phyloP scores from a whole-genome alignment of 2,888 invertebrate species.

The Punctoribates punctum region DNA sequence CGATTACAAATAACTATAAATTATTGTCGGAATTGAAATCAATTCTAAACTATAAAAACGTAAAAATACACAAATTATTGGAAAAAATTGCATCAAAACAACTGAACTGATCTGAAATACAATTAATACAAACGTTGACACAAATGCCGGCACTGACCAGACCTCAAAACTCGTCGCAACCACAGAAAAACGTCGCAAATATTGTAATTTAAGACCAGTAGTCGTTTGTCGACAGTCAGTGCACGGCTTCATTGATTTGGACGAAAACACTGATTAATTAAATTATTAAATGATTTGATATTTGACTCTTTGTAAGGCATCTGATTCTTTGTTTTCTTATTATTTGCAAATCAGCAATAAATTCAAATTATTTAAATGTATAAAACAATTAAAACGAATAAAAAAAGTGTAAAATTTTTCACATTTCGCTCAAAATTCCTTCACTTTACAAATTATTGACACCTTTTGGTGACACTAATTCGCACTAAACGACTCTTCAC shows the following conservation, averaged over 20 bases:
- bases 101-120: background rate
- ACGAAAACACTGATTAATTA: background rate
- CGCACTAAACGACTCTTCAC: too few relatives aligned
- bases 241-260: background rate
- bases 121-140: constrained; percentile 5
- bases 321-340: constrained; percentile 27
- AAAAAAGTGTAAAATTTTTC: constrained; percentile 30
- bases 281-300: constrained; percentile 4
- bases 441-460: too few relatives aligned
- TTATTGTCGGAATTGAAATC: constrained; percentile 1
- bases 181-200: constrained; percentile 25
- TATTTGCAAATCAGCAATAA: constrained; percentile 37
- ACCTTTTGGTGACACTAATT: too few relatives aligned
- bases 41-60: background rate
- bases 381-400: constrained; percentile 21
- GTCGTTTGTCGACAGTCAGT: background rate
- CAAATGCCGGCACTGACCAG: constrained; percentile 26
- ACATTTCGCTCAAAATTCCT: too few relatives aligned
- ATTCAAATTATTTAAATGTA: constrained; percentile 28
- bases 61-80: background rate
- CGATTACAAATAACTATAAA: background rate
- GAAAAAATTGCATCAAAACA: background rate
- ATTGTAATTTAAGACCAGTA: background rate
- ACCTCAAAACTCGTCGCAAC: background rate
- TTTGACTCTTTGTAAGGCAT: constrained; percentile 24